Base-by-base conservation (phyloP, 2,888 invertebrate species). In the Nyleta sp. region DNA sequence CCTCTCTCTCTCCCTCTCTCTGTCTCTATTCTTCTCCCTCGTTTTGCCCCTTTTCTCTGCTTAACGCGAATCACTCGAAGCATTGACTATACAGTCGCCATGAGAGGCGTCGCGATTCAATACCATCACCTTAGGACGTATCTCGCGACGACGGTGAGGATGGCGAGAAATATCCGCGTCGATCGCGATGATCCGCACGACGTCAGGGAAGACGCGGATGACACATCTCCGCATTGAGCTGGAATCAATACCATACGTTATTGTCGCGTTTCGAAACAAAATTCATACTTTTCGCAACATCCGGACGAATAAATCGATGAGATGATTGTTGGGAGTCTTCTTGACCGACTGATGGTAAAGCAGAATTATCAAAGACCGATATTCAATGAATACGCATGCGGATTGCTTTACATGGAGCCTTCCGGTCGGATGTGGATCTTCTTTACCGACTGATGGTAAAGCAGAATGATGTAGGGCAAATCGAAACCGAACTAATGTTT, bases 101-200 rank as follows among this genome's bases (percentile, higher is more conserved):
- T 52, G 22, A 48, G 40, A 53, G 59, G 64, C 67, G 62, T 35
- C 15, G 62, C 67, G 76, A 64, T 83, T 83, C 77, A 85, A 79
- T 82, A 83, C 83, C 86, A 89, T 89, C 89, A 89, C 87, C 89
- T 89, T 80, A 84, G 81, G 68, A 88, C 81, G 70, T 86, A 87
- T 77, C 85, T 85, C 68, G 80, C 81, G 46, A 85, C 59, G 44
- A 84, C 75, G 55, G 83, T 82, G 42, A 86, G 70, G 8, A 87
- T 67, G 28, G 85, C 80, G 28, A 82, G 65, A 2, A 81, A 73
- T 28, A 84, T 71, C 35, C 83, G 78, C 57, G 82, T 82, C 57
- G 83, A 84, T 13, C 79, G 76, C 31, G 82, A 82, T 10, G 85
- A 83, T 55, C 83, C 84, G 24, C 83, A 82, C 11, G 85, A 86